Percentiles rank a stretch among this genome's conserved stretches.
Evolutionary conservation across 2,797 vertebrate species (phyloP).

Genomic region (Rousettus madagascariensis): DNA sequence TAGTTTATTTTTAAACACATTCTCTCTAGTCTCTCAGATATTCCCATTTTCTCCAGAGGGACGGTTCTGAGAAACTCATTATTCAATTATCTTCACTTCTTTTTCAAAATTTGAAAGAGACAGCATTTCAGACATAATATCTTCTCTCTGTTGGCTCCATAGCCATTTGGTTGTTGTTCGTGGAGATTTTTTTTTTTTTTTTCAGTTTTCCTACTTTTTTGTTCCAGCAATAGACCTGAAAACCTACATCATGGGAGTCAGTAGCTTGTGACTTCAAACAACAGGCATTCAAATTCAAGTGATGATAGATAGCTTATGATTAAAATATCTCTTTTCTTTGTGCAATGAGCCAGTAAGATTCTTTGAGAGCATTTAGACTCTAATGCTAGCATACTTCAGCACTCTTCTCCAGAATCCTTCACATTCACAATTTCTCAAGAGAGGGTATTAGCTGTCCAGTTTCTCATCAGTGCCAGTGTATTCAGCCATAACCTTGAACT

Average conservation of each 20-base stretch:
- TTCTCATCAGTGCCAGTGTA: neutral
- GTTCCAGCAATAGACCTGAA: constrained; percentile 51
- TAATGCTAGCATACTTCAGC: constrained; percentile 45
- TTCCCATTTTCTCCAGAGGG: constrained; percentile 26
- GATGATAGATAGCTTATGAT: constrained; percentile 67
- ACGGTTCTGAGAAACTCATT: constrained; percentile 40
- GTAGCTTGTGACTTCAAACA: constrained; percentile 73
- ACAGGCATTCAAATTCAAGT: constrained; percentile 68
- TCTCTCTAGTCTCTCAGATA: neutral
- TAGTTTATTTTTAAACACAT: neutral
- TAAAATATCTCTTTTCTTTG: constrained; percentile 73
- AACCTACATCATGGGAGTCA: constrained; percentile 35
- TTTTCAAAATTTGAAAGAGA: constrained; percentile 43
- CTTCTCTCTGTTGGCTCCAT: neutral
- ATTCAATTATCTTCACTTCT: neutral
- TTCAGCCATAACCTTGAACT: constrained; percentile 63
- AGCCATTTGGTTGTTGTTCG: neutral
- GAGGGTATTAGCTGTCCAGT: constrained; percentile 29
- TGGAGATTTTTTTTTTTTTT: neutral
- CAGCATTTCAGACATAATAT: neutral
- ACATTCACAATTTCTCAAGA: constrained; percentile 50
- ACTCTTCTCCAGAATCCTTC: constrained; percentile 43
- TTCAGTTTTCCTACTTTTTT: constrained; percentile 42
- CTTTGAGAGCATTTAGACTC: constrained; percentile 66
- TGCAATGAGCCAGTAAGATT: constrained; percentile 72